Conservation (phyloP, 2,113 vertebrate species). For the Corvus cornix region DNA sequence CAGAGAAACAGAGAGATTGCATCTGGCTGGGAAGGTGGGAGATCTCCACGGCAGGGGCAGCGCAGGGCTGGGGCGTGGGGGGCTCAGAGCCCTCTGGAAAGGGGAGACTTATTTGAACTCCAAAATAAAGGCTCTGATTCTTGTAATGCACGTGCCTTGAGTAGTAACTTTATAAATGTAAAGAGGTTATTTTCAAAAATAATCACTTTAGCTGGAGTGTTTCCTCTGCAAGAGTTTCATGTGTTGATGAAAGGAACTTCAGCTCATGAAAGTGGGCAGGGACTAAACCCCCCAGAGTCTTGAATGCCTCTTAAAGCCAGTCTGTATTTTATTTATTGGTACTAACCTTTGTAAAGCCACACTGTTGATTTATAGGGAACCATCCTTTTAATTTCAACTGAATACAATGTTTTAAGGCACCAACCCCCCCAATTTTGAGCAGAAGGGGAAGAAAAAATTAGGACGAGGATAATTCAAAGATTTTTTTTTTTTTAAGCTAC, state of each 20-base stretch:
- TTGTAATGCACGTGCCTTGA: neutral
- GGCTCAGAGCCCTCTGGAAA: neutral
- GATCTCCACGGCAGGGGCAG: neutral
- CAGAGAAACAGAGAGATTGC: conserved; percentile 10
- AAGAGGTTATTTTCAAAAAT: neutral
- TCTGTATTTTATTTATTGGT: neutral
- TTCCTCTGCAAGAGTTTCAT: neutral
- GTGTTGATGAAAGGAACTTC: neutral
- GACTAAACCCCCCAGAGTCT: neutral
- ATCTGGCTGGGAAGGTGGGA: neutral
- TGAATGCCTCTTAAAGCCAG: neutral
- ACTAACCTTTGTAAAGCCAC: neutral
- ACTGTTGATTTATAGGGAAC: neutral
- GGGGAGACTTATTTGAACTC: neutral
- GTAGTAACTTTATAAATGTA: neutral
- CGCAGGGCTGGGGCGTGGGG: neutral
- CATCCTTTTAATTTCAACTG: neutral
- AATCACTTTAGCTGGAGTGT: neutral
- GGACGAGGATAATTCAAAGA: neutral
- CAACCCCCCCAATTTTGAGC: neutral
- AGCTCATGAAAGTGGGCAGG: neutral
- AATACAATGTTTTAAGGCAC: neutral
- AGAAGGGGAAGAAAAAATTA: neutral
- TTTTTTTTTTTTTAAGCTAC: neutral
- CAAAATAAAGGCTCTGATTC: neutral